phyloP scores from a whole-genome alignment of 1,140 invertebrate genomes.

The Propsilocerus akamusi region DNA sequence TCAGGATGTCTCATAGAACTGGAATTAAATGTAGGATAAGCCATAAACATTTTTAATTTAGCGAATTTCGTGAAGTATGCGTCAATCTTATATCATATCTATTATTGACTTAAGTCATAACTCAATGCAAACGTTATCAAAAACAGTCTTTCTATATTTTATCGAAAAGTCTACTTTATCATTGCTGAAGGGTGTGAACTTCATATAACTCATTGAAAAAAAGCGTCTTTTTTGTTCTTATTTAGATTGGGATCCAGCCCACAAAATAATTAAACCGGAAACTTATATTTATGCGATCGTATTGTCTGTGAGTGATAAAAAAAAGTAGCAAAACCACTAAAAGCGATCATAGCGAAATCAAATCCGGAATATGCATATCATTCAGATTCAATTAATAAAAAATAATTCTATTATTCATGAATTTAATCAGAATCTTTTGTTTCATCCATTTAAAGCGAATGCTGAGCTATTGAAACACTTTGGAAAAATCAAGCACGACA shows the following conservation, averaged over 20 bases:
- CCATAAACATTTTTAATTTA: not conserved
- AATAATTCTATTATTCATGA: not conserved
- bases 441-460: conserved; percentile 45
- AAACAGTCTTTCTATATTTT: not conserved
- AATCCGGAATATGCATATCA: not conserved
- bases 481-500: conserved; percentile 46
- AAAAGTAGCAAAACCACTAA: not conserved
- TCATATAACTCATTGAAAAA: too few species aligned
- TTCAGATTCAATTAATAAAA: not conserved
- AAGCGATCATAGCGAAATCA: not conserved
- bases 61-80: not conserved
- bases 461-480: conserved; percentile 62
- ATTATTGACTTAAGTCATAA: not conserved
- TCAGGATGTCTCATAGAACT: not conserved
- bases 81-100: not conserved
- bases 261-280: too few species aligned
- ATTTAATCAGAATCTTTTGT: not conserved
- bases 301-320: not conserved
- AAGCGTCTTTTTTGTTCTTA: too few species aligned
- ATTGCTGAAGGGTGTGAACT: not conserved
- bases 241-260: too few species aligned
- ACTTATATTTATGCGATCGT: not conserved
- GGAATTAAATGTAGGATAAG: not conserved
- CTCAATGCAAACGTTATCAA: not conserved
- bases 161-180: not conserved